Percentiles rank a stretch among this genome's conserved stretches.
Evolutionary conservation across 1,140 invertebrate species (phyloP).

Genomic region (Eriocheir sinensis): DNA sequence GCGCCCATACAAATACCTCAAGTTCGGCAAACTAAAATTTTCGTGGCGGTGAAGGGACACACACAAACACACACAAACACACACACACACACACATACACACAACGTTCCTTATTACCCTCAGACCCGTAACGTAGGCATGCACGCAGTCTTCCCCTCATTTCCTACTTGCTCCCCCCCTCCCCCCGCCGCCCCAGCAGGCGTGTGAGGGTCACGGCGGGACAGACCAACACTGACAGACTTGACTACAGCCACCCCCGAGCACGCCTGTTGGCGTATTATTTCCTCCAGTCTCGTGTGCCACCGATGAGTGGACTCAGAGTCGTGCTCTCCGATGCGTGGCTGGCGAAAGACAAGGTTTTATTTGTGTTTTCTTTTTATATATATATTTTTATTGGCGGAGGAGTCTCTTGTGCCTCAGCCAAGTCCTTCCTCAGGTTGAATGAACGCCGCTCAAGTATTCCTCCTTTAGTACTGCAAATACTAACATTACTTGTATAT

Average conservation of each 20-base stretch:
- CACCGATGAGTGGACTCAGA: not conserved
- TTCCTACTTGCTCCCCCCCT: not conserved
- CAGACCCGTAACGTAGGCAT: not conserved
- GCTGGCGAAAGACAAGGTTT: not conserved
- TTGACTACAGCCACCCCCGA: not conserved
- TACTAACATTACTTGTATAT: not conserved
- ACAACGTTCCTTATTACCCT: not conserved
- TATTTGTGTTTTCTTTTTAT: not conserved
- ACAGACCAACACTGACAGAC: not conserved
- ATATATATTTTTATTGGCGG: not conserved
- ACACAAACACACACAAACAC: conserved; percentile 57
- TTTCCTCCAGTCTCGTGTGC: not conserved
- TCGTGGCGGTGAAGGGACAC: no score
- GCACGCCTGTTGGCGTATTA: not conserved
- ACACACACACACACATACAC: conserved; percentile 39
- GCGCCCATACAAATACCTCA: no score
- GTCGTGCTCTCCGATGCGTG: not conserved
- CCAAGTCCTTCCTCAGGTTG: conserved; percentile 12
- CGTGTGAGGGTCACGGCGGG: not conserved
- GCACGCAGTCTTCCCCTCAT: not conserved
- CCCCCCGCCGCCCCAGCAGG: not conserved
- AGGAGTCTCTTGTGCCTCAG: not conserved
- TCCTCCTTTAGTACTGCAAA: not conserved
- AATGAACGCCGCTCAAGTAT: not conserved
- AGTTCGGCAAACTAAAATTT: no score